phyloP scores from a whole-genome alignment of 2,888 invertebrate genomes.

The Eurytoma adleriae region DNA sequence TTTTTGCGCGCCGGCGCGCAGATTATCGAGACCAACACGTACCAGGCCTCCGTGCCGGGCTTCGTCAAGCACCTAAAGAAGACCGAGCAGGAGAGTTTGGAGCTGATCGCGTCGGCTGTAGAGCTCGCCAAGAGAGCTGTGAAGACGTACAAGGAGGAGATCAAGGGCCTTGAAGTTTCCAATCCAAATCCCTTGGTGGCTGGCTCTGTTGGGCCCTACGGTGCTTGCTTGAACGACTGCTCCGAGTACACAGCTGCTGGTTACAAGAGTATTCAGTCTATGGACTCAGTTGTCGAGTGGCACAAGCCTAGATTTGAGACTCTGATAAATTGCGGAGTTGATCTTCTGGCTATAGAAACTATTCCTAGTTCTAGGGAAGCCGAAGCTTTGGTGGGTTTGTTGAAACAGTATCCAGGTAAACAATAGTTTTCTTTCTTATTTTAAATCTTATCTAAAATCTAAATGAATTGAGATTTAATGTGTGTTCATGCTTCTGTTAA shows the following conservation, averaged over 20 bases:
- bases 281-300: slow-evolving; percentile 85
- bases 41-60: slow-evolving; percentile 77
- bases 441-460: not conserved
- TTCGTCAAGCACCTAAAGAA: slow-evolving; percentile 86
- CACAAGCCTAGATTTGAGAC: slow-evolving; percentile 89
- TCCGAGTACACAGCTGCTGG: slow-evolving; percentile 96
- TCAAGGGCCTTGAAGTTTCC: slow-evolving; percentile 54
- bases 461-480: not conserved
- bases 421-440: not conserved
- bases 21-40: slow-evolving; percentile 79
- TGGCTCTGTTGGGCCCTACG: slow-evolving; percentile 95
- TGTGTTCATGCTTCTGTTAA: slow-evolving; percentile 4
- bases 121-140: slow-evolving; percentile 86
- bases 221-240: slow-evolving; percentile 92
- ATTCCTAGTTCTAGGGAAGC: slow-evolving; percentile 92
- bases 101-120: slow-evolving; percentile 86
- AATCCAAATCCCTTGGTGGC: slow-evolving; percentile 82
- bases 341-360: slow-evolving; percentile 93
- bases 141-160: slow-evolving; percentile 69
- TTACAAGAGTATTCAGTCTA: slow-evolving; percentile 83
- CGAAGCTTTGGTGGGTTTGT: slow-evolving; percentile 86
- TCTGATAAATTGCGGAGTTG: slow-evolving; percentile 88
- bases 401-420: slow-evolving; percentile 85
- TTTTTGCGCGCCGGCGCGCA: slow-evolving; percentile 92
- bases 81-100: slow-evolving; percentile 82